Evolutionary conservation across 2,797 vertebrate genomes (phyloP), one percentile per base, ranked within the genome.

Genomic region (Enteromius anoplus): DNA sequence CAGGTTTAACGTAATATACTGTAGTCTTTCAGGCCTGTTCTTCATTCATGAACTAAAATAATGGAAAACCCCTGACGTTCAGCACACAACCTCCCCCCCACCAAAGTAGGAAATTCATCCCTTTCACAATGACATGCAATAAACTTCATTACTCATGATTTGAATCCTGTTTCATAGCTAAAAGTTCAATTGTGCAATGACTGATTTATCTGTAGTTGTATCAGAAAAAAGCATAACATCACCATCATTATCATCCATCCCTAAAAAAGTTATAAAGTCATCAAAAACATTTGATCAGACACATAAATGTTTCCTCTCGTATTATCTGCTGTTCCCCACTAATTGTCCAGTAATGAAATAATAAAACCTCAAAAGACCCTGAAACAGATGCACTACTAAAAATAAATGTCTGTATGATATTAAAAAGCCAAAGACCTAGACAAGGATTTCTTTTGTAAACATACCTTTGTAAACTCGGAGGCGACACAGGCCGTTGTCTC

Each of bases 51-150:
- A 72, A 15, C 34, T 72, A 60, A 68, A 40, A 26, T 47, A 2
- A 6, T 49, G 70, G 79, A 71, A 87, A 85, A 58, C n/a, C 75
- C 81, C 68, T 34, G 7, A 8, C 7, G 29, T 10, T 55, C 12
- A 62, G 40, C 37, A 29, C 19, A 29, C 10, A 65, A 69, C 17
- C 26, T 26, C 26, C 32, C n/a, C 45, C 10, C 65, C 1, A 47
- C 2, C 47, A n/a, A 21, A 62, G 8, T 19, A 42, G 40, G 62
- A 77, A 73, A 75, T 53, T 47, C 73, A 42, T 55, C 26, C n/a
- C 34, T 87, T 84, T 82, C 84, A 71, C 75, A 87, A 84, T 78
- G 19, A 19, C 2, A 12, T 32, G 65, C 69, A 84, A 15, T 19
- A 73, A 69, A 75, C 40, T 62, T 65, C 34, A 53, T 34, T 62